Base-by-base conservation (phyloP, 2,888 invertebrate genomes). In the Synanthedon vespiformis region DNA sequence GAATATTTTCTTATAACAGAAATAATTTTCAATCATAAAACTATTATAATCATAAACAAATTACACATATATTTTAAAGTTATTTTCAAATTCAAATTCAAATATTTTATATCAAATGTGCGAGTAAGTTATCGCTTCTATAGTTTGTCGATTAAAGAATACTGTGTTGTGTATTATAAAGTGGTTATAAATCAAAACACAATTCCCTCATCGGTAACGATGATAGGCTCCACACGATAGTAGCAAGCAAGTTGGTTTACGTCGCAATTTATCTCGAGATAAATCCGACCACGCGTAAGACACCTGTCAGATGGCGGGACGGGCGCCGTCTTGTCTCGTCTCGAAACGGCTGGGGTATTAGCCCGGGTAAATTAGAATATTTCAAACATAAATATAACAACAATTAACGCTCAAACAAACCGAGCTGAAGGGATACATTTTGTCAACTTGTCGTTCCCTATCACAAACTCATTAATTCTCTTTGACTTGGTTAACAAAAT, bases 341-440 rank as follows among this genome's bases (percentile, higher is more conserved):
- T 68, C 62, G 61, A 66, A 70, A 64, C 65, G 63, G 61, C 68
- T 60, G 62, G 65, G 74, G 73, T 73, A 77, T 77, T 76, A 76
- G 72, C 76, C 61, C 61, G 68, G 68, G 72, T 73, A 74, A 80
- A 78, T 80, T 79, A 76, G 74, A 80, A 80, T 80, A 79, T 79
- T 77, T 71, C 69, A 63, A 75, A 77, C 77, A 74, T 79, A 80
- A 81, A 81, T 78, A 77, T 74, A 79, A 71, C 74, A 68, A 74
- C 76, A 80, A 80, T 80, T 78, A 78, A 75, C 75, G 74, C 71
- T 75, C 68, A 75, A 74, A 80, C 77, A 77, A 77, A 74, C 72
- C 71, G 65, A 70, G 72, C 64, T 70, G 67, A 70, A 73, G 71
- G 70, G 71, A 72, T 75, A 67, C 69, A 77, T 77, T 73, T 71